phyloP scores from a whole-genome alignment of 2,888 invertebrate genomes.

The Geophilus truncorum region DNA sequence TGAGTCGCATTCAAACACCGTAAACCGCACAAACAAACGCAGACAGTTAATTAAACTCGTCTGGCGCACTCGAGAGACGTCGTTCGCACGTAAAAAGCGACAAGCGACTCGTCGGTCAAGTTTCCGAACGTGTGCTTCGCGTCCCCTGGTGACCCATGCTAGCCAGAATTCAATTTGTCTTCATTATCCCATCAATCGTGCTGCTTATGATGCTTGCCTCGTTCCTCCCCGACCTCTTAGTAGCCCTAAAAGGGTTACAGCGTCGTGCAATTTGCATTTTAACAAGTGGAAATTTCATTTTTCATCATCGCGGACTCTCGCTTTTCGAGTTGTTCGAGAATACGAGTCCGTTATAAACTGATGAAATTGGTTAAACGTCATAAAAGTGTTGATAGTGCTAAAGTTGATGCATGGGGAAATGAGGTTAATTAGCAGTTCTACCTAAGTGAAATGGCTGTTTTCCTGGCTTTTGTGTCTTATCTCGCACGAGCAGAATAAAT shows the following conservation, averaged over 20 bases:
- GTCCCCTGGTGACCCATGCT: neutral
- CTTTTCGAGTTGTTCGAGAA: too few relatives aligned
- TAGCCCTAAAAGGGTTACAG: too few relatives aligned
- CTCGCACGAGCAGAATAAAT: neutral
- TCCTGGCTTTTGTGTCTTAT: neutral
- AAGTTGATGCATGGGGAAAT: neutral
- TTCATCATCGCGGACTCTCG: too few relatives aligned
- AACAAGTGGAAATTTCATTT: too few relatives aligned
- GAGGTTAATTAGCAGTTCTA: neutral
- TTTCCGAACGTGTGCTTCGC: neutral
- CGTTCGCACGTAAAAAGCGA: too few relatives aligned
- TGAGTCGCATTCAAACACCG: neutral
- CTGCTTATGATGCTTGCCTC: neutral
- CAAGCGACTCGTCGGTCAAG: neutral
- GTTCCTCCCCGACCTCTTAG: neutral
- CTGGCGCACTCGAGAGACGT: neutral
- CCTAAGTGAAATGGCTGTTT: neutral
- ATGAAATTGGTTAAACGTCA: neutral
- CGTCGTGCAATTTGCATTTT: too few relatives aligned
- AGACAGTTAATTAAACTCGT: neutral
- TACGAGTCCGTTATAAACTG: too few relatives aligned
- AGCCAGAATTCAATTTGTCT: conserved; percentile 1
- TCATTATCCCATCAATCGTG: conserved; percentile 15
- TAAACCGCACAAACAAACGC: neutral
- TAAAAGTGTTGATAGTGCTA: neutral